Percentiles rank a stretch among this genome's conserved stretches.
Evolutionary conservation across 2,888 invertebrate species (phyloP).

Genomic region (Apamea sordens): DNA sequence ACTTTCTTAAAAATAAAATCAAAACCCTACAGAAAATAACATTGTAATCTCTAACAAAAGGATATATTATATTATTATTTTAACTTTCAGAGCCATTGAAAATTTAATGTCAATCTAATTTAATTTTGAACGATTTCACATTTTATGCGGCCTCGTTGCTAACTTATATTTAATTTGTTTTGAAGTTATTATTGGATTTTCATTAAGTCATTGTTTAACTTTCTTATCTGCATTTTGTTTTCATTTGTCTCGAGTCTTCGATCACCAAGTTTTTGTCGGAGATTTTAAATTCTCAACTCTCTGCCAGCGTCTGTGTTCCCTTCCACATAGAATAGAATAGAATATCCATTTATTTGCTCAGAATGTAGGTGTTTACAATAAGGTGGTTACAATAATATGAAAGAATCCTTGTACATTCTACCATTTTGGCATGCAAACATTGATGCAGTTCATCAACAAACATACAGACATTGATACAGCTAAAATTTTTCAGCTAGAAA

Average conservation of each 20-base stretch:
- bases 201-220: constrained; percentile 22
- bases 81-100: constrained; percentile 45
- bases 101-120: constrained; percentile 37
- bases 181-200: constrained; percentile 19
- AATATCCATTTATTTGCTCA: too few relatives aligned
- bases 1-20: neutral
- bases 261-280: neutral
- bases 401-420: too few relatives aligned
- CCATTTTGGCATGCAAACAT: too few relatives aligned
- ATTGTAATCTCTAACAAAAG: constrained; percentile 24
- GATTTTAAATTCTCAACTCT: neutral
- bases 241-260: neutral
- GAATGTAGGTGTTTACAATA: too few relatives aligned
- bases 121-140: constrained; percentile 31
- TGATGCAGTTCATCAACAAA: too few relatives aligned
- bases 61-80: constrained; percentile 33
- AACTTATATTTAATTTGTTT: constrained; percentile 54
- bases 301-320: neutral
- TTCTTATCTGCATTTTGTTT: constrained; percentile 1
- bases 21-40: constrained; percentile 11
- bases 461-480: too few relatives aligned
- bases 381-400: too few relatives aligned
- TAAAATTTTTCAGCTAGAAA: too few relatives aligned
- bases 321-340: too few relatives aligned
- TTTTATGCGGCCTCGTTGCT: constrained; percentile 25